phyloP scores from a whole-genome alignment of 2,888 invertebrate species.

The Lamellibrachia satsuma region DNA sequence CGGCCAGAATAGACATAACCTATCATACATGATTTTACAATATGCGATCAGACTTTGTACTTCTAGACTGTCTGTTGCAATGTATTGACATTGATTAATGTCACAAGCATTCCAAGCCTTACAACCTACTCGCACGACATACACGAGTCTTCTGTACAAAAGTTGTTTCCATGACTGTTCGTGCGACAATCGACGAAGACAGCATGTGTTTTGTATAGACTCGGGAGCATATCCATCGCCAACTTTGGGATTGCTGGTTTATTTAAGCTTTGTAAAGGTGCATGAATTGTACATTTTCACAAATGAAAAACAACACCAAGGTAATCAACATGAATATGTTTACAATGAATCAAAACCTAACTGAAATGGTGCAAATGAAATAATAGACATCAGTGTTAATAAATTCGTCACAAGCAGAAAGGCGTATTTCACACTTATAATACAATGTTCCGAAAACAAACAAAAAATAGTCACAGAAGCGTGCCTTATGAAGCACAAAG shows the following conservation, averaged over 20 bases:
- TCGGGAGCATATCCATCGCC: background rate
- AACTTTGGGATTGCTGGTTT: background rate
- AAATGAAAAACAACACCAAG: background rate
- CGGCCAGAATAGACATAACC: no score
- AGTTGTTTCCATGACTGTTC: background rate
- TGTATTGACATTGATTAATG: background rate
- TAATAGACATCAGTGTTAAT: no score
- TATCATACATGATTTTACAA: background rate
- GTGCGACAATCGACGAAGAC: background rate
- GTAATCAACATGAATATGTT: no score
- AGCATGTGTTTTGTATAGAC: background rate
- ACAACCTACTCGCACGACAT: background rate
- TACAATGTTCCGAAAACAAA: no score
- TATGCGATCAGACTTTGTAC: background rate
- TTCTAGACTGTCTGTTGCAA: background rate
- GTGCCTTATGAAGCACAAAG: no score
- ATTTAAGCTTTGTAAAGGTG: background rate
- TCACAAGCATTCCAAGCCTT: background rate
- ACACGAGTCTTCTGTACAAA: background rate
- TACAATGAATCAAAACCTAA: no score
- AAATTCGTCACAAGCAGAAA: no score
- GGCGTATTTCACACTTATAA: no score
- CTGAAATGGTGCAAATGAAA: no score
- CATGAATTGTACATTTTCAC: background rate
- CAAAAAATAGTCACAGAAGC: no score